phyloP scores from a whole-genome alignment of 1,140 invertebrate species.

The Lepeophtheirus salmonis region DNA sequence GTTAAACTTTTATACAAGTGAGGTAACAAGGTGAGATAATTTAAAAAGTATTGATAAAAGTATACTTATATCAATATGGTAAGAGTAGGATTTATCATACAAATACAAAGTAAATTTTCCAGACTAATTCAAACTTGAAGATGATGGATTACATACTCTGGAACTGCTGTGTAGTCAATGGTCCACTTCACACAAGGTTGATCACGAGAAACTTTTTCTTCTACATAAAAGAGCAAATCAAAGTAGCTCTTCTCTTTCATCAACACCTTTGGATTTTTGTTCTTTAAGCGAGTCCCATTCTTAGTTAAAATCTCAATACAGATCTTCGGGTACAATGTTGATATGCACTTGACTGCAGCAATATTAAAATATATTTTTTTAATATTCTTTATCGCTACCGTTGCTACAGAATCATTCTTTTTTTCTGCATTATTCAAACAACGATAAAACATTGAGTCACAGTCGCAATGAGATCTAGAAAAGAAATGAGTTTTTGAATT shows the following conservation, averaged over 20 bases:
- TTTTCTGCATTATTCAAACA: background rate
- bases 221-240: background rate
- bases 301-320: background rate
- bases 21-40: too few relatives aligned
- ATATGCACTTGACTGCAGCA: background rate
- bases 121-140: too few relatives aligned
- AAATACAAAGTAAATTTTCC: too few relatives aligned
- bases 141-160: background rate
- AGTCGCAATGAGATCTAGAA: background rate
- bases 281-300: background rate
- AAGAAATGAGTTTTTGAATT: too few relatives aligned
- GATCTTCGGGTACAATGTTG: background rate
- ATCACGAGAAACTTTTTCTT: background rate
- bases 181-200: background rate
- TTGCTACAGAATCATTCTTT: background rate
- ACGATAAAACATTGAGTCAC: background rate
- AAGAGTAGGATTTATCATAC: too few relatives aligned
- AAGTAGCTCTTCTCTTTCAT: background rate
- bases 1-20: too few relatives aligned
- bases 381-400: background rate
- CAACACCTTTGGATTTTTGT: too few relatives aligned
- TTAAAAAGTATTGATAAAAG: too few relatives aligned
- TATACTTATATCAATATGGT: too few relatives aligned
- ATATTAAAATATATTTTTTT: background rate
- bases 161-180: background rate